A percentile compares a stretch with the other conserved stretches of the same genome.
Conservation (phyloP, 2,888 invertebrate species). For the Coremacera marginata region DNA sequence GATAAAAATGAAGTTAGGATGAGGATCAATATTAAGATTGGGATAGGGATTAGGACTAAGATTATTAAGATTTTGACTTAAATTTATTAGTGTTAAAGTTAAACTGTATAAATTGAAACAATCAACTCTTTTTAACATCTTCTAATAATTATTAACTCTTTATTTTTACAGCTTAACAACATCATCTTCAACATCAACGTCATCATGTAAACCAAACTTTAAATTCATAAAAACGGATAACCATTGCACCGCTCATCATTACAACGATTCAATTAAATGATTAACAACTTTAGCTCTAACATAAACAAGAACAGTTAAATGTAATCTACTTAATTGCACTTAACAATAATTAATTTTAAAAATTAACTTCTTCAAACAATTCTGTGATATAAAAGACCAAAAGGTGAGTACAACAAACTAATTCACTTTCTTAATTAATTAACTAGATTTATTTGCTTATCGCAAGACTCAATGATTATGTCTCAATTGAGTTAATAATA, state of each 20-base stretch:
- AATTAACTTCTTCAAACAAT: slow-evolving; percentile 47
- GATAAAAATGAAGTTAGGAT: too few species aligned
- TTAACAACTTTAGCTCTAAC: neutral
- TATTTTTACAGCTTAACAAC: too few species aligned
- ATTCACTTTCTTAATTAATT: neutral
- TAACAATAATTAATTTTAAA: slow-evolving; percentile 21
- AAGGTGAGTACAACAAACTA: slow-evolving; percentile 51
- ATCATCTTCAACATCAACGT: too few species aligned
- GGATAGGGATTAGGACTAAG: too few species aligned
- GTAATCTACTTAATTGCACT: neutral
- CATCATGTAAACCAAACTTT: too few species aligned
- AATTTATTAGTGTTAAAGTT: too few species aligned
- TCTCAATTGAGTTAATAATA: neutral
- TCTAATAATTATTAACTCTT: too few species aligned
- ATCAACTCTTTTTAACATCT: too few species aligned
- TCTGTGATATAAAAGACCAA: slow-evolving; percentile 60
- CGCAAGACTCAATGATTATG: slow-evolving; percentile 4
- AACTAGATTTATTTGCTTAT: slow-evolving; percentile 6
- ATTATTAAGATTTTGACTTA: too few species aligned
- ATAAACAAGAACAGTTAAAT: neutral
- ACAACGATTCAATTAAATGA: neutral
- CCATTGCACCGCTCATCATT: neutral
- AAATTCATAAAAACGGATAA: too few species aligned
- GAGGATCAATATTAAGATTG: too few species aligned
- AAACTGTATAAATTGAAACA: too few species aligned